Evolutionary conservation across 92 coral and sea anemone genomes (phyloP).

Genomic region (Chrysogorgia sp.): DNA sequence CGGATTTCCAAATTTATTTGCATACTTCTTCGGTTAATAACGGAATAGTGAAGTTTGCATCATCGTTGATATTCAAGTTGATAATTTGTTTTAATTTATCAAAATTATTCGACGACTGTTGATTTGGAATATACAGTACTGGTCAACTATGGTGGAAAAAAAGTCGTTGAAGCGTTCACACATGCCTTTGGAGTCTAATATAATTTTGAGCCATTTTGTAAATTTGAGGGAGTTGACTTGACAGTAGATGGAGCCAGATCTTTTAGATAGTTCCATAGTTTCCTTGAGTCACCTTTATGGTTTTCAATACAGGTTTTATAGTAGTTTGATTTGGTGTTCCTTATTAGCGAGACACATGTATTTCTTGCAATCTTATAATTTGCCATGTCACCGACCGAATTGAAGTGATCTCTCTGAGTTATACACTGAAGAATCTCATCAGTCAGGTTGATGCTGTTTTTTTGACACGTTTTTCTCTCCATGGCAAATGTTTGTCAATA

Average conservation of each 20-base stretch:
- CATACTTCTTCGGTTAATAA: constrained; percentile 25
- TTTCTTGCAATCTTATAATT: constrained; percentile 25
- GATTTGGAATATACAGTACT: constrained; percentile 6
- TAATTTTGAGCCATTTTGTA: constrained; percentile 14
- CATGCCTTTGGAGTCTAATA: too few species aligned
- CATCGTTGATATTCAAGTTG: background rate
- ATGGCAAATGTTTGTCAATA: constrained; percentile 33
- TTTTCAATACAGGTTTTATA: constrained; percentile 25
- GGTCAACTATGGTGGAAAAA: constrained; percentile 37
- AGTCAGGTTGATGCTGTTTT: constrained; percentile 1
- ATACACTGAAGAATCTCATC: constrained; percentile 20
- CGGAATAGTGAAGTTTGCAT: constrained; percentile 9
- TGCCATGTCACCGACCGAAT: background rate
- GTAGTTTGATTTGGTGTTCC: constrained; percentile 33
- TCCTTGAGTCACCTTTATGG: constrained; percentile 32
- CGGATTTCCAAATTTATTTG: constrained; percentile 20
- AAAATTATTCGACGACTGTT: background rate
- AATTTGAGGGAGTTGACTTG: constrained; percentile 20
- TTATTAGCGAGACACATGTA: constrained; percentile 28
- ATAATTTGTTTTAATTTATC: constrained; percentile 14
- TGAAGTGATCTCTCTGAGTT: constrained; percentile 15
- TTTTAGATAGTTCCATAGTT: constrained; percentile 43
- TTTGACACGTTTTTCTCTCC: constrained; percentile 37
- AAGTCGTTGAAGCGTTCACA: constrained; percentile 33
- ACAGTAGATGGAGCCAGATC: constrained; percentile 7